phyloP scores from a whole-genome alignment of 2,113 vertebrate species.

The Hydrolagus affinis region DNA sequence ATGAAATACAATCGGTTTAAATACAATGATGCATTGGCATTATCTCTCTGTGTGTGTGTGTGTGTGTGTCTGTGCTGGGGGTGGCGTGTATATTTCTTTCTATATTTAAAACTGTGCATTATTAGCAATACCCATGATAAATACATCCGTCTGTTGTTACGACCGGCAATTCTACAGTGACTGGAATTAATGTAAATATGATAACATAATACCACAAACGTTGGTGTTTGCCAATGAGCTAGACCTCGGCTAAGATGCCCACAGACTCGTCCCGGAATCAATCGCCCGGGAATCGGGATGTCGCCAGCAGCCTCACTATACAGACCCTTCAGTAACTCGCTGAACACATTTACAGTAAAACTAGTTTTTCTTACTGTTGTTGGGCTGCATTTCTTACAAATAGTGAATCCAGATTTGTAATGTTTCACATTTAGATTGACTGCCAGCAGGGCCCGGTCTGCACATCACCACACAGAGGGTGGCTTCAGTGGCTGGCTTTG shows the following conservation, averaged over 20 bases:
- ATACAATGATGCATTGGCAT: no score
- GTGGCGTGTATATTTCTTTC: background rate
- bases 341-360: background rate
- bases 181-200: conserved; percentile 9
- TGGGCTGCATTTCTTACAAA: background rate
- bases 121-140: background rate
- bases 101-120: background rate
- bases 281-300: background rate
- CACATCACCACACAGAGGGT: no score
- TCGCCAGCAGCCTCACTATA: background rate
- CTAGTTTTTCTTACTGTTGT: background rate
- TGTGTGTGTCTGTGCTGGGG: no score
- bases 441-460: no score
- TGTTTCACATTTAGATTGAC: no score
- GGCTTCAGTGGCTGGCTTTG: no score
- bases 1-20: no score
- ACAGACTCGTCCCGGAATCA: background rate
- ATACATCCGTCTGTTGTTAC: background rate
- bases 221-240: background rate
- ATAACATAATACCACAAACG: background rate
- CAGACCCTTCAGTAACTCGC: background rate
- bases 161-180: background rate
- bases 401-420: background rate
- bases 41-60: no score
- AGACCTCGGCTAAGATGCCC: background rate